A percentile compares a stretch with the other conserved stretches of the same genome.
phyloP scores from a whole-genome alignment of 2,113 vertebrate genomes.

The Clarias gariepinus region DNA sequence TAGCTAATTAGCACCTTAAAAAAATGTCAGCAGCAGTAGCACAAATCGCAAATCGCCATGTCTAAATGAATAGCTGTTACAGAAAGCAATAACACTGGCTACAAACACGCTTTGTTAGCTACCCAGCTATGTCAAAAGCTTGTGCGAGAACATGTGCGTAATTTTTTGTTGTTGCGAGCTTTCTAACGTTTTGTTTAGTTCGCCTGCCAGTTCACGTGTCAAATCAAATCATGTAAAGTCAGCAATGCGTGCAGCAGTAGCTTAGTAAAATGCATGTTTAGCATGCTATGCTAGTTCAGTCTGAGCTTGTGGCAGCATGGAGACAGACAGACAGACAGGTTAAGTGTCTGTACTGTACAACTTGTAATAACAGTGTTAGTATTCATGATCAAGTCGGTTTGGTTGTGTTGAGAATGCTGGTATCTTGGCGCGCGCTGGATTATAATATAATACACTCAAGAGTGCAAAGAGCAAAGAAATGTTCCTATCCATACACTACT shows the following conservation, averaged over 20 bases:
- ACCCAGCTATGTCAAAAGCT: background rate
- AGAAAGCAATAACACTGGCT: conserved; percentile 17
- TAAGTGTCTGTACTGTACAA: too few species aligned
- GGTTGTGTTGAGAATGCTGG: too few species aligned
- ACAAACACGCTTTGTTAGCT: background rate
- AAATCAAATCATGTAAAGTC: conserved; percentile 1
- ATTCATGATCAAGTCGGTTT: too few species aligned
- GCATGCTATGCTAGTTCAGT: conserved; percentile 21
- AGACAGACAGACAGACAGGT: background rate
- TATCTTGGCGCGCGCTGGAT: background rate
- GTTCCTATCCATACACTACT: background rate
- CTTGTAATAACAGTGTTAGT: too few species aligned
- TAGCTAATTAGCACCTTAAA: conserved; percentile 9
- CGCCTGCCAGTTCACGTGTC: conserved; percentile 4
- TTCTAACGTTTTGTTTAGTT: background rate
- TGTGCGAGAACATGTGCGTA: too few species aligned
- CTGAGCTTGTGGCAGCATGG: conserved; percentile 10
- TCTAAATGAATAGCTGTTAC: conserved; percentile 9
- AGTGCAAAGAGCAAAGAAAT: background rate
- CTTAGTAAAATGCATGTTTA: conserved; percentile 19
- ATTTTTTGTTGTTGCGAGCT: background rate
- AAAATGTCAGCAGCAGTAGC: conserved; percentile 15
- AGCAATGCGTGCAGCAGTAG: conserved; percentile 20
- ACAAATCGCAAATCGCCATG: conserved; percentile 33
- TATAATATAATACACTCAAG: background rate